phyloP scores from a whole-genome alignment of 1,140 invertebrate genomes.

The Zaprionus nigranus region DNA sequence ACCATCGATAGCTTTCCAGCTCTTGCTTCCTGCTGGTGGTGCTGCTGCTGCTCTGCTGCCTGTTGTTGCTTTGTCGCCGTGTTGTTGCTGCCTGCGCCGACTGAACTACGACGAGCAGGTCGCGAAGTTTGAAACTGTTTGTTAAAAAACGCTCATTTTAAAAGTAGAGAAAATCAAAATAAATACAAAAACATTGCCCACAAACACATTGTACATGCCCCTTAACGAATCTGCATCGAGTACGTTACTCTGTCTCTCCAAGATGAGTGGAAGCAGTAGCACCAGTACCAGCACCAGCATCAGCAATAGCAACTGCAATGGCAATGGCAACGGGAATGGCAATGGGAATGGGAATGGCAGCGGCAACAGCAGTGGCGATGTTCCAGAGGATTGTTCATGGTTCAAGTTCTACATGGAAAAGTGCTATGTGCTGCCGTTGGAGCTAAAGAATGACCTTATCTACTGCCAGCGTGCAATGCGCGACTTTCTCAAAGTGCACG shows the following conservation, averaged over 20 bases:
- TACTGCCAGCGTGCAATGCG: constrained; percentile 80
- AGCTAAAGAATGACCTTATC: constrained; percentile 79
- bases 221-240: constrained; percentile 27
- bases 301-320: neutral
- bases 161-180: constrained; percentile 6
- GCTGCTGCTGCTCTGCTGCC: constrained; percentile 19
- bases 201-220: constrained; percentile 8
- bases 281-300: constrained; percentile 19
- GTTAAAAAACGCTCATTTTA: constrained; percentile 8
- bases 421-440: constrained; percentile 71
- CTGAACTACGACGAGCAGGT: constrained; percentile 33
- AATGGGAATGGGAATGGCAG: neutral
- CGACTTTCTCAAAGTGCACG: constrained; percentile 78
- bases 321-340: neutral
- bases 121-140: constrained; percentile 50
- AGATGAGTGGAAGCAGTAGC: constrained; percentile 35
- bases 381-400: constrained; percentile 24
- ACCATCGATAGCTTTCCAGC: constrained; percentile 3
- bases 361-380: constrained; percentile 26
- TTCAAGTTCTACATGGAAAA: constrained; percentile 74
- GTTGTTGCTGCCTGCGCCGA: constrained; percentile 49
- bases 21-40: constrained; percentile 43
- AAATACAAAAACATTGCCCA: neutral
- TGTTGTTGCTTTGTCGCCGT: constrained; percentile 50
- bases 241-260: constrained; percentile 24